These are phyloP conservation scores for Apis dorsata DNA, from an alignment of 1,140 invertebrate species.

Conservation along the genomic window DNA sequence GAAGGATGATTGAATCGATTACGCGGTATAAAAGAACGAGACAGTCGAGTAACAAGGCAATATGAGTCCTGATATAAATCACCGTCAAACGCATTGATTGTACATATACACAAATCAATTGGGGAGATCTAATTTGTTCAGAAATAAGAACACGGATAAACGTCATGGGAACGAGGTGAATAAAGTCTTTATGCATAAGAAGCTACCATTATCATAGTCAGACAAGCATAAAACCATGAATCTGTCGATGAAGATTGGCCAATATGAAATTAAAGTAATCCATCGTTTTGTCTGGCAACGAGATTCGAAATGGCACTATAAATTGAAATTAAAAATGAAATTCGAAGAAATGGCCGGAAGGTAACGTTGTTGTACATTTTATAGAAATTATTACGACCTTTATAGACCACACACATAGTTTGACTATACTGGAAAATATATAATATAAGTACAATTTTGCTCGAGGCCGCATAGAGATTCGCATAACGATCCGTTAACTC, in stretches of 20 bases:
- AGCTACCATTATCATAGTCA: neutral
- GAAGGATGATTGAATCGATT: slow-evolving; percentile 50
- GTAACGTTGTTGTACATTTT: neutral
- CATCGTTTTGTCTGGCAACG: neutral
- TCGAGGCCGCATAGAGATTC: neutral
- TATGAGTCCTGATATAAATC: slow-evolving; percentile 33
- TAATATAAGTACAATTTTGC: slow-evolving; percentile 31
- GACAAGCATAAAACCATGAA: neutral
- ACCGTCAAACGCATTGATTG: neutral
- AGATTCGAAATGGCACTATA: neutral
- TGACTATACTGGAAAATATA: neutral
- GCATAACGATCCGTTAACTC: slow-evolving; percentile 27
- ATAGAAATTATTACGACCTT: slow-evolving; percentile 8
- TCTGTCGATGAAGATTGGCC: neutral
- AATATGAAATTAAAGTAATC: neutral
- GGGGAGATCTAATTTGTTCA: slow-evolving; percentile 50
- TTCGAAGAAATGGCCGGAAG: neutral
- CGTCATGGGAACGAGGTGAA: slow-evolving; percentile 35
- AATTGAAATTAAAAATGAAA: neutral
- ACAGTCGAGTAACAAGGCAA: slow-evolving; percentile 40
- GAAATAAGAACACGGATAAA: slow-evolving; percentile 25
- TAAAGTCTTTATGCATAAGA: slow-evolving; percentile 8
- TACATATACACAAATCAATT: slow-evolving; percentile 27
- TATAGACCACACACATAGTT: neutral
- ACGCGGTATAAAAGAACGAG: slow-evolving; percentile 4